A percentile compares a stretch with the other conserved stretches of the same genome.
These are phyloP conservation scores for Tetrapedia diversipes DNA, from an alignment of 2,888 invertebrate genomes.

Conservation along the genomic window DNA sequence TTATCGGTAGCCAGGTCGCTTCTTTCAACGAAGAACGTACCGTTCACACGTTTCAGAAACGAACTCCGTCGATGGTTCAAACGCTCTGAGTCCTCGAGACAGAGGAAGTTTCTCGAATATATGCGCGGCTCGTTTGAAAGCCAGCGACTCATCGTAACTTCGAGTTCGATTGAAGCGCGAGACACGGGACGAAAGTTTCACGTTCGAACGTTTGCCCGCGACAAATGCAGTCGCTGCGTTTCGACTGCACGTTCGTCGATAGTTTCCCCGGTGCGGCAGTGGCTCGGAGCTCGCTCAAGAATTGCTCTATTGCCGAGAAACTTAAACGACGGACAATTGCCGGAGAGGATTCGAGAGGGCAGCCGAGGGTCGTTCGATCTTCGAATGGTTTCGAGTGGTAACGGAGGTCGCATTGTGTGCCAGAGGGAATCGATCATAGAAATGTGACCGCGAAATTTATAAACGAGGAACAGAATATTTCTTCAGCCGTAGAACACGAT, in stretches of 20 bases:
- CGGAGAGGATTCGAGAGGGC: constrained; percentile 34
- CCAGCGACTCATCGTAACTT: constrained; percentile 31
- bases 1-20: constrained; percentile 22
- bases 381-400: constrained; percentile 8
- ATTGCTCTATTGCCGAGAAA: background rate
- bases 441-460: too few species aligned
- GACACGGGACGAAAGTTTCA: constrained; percentile 3
- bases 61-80: too few species aligned
- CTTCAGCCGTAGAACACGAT: too few species aligned
- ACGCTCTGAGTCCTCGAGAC: background rate
- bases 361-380: constrained; percentile 9
- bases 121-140: constrained; percentile 1
- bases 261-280: constrained; percentile 27
- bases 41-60: too few species aligned
- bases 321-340: constrained; percentile 40
- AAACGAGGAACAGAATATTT: too few species aligned
- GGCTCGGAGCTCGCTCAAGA: constrained; percentile 27
- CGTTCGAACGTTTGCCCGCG: background rate
- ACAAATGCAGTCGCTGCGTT: background rate
- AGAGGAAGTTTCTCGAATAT: constrained; percentile 2
- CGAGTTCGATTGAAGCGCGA: constrained; percentile 29
- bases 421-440: too few species aligned
- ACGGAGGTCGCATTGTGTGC: background rate
- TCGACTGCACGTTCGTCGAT: constrained; percentile 5
- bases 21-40: constrained; percentile 14